Conservation (phyloP, 2,797 vertebrate genomes). For the Champsocephalus esox region DNA sequence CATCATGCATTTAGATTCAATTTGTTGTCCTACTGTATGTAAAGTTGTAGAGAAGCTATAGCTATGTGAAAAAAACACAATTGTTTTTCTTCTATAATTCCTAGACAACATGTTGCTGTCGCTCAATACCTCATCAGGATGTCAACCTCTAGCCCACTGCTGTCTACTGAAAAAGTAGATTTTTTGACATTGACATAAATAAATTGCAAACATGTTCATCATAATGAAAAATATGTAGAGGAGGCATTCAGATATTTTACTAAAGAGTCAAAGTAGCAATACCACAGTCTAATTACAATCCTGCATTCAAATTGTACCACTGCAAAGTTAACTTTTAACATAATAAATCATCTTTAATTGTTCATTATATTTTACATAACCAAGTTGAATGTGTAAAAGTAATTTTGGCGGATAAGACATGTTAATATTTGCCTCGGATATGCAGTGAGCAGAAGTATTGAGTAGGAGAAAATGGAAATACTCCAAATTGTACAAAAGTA, state of each 20-base stretch:
- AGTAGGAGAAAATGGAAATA: neutral
- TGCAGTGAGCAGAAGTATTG: neutral
- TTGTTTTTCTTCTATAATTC: no score
- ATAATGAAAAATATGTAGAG: no score
- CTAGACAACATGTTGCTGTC: no score
- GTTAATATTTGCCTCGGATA: neutral
- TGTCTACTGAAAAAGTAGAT: no score
- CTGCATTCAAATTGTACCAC: neutral
- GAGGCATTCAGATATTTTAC: no score
- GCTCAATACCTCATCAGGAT: no score
- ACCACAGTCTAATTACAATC: neutral
- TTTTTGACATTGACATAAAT: no score
- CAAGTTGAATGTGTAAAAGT: neutral
- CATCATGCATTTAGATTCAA: conserved; percentile 11
- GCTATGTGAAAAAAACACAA: neutral
- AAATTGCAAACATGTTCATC: no score
- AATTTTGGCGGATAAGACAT: neutral
- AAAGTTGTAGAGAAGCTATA: neutral
- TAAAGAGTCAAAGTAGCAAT: neutral
- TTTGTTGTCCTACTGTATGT: conserved; percentile 3
- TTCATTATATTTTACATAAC: neutral
- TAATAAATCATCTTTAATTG: no score
- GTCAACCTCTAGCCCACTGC: no score
- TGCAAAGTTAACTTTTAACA: no score
- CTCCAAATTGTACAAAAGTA: neutral